phyloP scores from a whole-genome alignment of 2,888 invertebrate species.

The Magallana nippona region DNA sequence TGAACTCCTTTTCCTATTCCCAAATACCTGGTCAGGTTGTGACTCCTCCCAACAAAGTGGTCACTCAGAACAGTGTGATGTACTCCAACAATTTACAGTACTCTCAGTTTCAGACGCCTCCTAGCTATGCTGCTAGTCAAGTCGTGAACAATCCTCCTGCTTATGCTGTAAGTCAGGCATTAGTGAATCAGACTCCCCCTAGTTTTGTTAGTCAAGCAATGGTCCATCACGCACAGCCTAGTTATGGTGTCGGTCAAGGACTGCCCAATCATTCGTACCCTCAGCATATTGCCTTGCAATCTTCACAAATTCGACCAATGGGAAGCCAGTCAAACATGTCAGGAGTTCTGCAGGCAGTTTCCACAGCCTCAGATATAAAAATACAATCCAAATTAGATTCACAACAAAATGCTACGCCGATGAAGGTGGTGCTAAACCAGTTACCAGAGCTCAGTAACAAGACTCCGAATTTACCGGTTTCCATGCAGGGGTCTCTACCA shows the following conservation, averaged over 20 bases:
- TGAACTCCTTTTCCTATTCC: neutral
- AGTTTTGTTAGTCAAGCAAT: constrained; percentile 1
- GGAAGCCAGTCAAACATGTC: constrained; percentile 1
- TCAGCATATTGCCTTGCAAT: constrained; percentile 27
- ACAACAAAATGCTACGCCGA: neutral
- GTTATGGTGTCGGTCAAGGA: constrained; percentile 32
- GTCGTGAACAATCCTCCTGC: constrained; percentile 21
- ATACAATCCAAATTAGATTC: neutral
- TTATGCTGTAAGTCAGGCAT: constrained; percentile 7
- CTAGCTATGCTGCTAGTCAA: constrained; percentile 13
- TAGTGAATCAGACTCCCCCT: constrained; percentile 8
- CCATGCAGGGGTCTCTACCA: constrained; percentile 4
- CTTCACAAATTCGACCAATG: neutral
- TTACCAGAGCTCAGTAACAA: constrained; percentile 32
- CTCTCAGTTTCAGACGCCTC: constrained; percentile 25
- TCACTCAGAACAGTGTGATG: constrained; percentile 25
- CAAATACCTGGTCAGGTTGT: neutral
- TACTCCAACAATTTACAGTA: constrained; percentile 32
- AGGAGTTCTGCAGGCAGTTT: neutral
- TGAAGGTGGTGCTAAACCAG: constrained; percentile 14
- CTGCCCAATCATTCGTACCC: constrained; percentile 37
- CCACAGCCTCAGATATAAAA: constrained; percentile 15
- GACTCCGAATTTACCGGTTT: constrained; percentile 5
- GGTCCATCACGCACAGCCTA: constrained; percentile 34
- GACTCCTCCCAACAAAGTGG: constrained; percentile 36